A percentile compares a stretch with the other conserved stretches of the same genome.
Conservation (phyloP, 2,888 invertebrate species). For the Ernsta delagoae region DNA sequence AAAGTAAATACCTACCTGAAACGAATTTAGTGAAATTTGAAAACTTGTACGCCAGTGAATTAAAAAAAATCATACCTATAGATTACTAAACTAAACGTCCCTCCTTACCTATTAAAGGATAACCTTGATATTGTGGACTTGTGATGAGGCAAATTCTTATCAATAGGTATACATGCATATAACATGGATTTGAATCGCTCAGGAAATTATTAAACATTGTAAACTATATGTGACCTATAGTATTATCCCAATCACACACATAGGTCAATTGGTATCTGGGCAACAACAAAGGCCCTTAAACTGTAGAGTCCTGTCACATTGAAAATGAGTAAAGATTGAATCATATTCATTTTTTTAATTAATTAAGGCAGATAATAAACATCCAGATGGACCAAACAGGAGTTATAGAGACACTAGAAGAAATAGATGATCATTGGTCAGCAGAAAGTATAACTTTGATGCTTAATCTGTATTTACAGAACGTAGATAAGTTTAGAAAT, state of each 20-base stretch:
- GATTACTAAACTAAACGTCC: background rate
- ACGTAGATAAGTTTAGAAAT: slow-evolving; percentile 71
- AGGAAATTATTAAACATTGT: slow-evolving; percentile 12
- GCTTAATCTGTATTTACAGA: slow-evolving; percentile 67
- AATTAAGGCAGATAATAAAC: slow-evolving; percentile 61
- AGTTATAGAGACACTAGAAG: slow-evolving; percentile 62
- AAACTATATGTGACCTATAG: background rate
- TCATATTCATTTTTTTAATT: slow-evolving; percentile 43
- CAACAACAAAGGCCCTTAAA: no score
- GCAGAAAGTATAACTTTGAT: slow-evolving; percentile 61
- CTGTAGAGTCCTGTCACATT: no score
- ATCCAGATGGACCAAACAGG: slow-evolving; percentile 63
- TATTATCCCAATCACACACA: slow-evolving; percentile 30
- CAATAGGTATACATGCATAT: background rate
- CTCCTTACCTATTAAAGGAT: background rate
- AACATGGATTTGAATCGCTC: slow-evolving; percentile 14
- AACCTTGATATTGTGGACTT: background rate
- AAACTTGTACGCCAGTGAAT: background rate
- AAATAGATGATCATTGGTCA: slow-evolving; percentile 75
- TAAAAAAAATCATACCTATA: background rate
- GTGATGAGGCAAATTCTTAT: background rate
- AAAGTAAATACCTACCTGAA: background rate
- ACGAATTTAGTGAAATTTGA: background rate
- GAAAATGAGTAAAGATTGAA: background rate
- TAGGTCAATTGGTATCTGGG: slow-evolving; percentile 37